Evolutionary conservation across 2,888 invertebrate species (phyloP), one percentile per base, ranked within the genome.

Genomic region (Trichopoda pennipes): DNA sequence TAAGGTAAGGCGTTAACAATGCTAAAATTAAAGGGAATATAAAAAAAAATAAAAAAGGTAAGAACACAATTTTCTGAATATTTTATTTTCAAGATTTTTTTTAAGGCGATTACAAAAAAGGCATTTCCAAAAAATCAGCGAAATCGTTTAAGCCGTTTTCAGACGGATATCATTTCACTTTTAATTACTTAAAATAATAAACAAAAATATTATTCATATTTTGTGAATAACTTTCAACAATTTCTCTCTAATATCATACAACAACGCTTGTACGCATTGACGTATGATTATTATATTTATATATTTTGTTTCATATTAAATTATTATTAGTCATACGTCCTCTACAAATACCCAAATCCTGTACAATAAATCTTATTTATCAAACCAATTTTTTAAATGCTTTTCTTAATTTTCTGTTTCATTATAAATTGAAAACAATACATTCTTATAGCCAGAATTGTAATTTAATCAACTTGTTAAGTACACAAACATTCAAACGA

Each of bases 241-340:
- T 60, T 19, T n/a, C 19, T 9, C 6, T 49, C 10, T 49, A 3
- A 7, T 17, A 19, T 49, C 9, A 4, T 1, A 7, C 0, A 49
- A n/a, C 1, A n/a, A 10, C 6, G 1, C 1, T 49, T 17, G 2
- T n/a, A 2, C 9, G 17, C 44, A 16, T 2, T 6, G 47, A 55
- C 56, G 69, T 47, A 69, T 58, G 56, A 44, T 69, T 69, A 19
- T 28, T 28, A 28, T n/a, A n/a, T n/a, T 51, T 64, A 56, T 69
- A 47, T 56, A 32, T 58, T 47, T 55, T 19, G 9, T 19, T 16
- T 56, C 16, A 9, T 42, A 69, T 17, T 21, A 21, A 58, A 69
- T 47, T 69, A 47, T 47, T 32, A 69, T 44, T n/a, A 14, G 35
- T 69, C 56, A 56, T 56, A 56, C 55, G 44, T 32, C 28, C 7